Conservation (phyloP, 37 sponge, comb jelly and placozoan genomes). For the Spongilla lacustris region DNA sequence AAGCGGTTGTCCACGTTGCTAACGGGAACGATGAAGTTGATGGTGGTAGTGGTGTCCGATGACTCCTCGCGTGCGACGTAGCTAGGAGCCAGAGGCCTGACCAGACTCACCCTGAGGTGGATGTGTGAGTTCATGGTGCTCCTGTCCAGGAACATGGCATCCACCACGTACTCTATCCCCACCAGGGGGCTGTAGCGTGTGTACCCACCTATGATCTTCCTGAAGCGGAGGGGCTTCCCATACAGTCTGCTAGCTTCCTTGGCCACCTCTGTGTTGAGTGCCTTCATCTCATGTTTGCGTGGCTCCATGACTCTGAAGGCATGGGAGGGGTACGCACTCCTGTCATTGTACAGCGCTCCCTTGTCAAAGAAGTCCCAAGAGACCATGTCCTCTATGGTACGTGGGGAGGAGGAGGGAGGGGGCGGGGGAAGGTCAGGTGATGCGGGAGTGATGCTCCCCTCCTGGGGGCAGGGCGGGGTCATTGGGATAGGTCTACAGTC, state of each 20-base stretch:
- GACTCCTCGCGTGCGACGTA: conserved; percentile 14
- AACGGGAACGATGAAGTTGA: conserved; percentile 64
- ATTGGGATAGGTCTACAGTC: background rate
- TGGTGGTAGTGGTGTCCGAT: background rate
- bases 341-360: conserved; percentile 15
- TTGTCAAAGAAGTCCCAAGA: conserved; percentile 51
- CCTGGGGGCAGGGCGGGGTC: background rate
- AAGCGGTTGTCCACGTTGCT: conserved; percentile 47
- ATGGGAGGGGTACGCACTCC: background rate
- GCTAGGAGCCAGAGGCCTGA: conserved; percentile 47
- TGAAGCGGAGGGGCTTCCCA: conserved; percentile 38
- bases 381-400: conserved; percentile 15
- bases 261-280: background rate
- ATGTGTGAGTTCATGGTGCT: background rate
- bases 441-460: background rate
- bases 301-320: background rate
- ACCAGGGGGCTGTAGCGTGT: conserved; percentile 48
- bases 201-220: conserved; percentile 62
- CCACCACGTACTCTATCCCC: conserved; percentile 68
- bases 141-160: conserved; percentile 27
- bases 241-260: conserved; percentile 23
- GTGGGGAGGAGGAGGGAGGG: background rate
- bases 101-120: conserved; percentile 34
- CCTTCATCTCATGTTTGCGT: conserved; percentile 2
- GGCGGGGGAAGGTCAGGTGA: background rate